phyloP scores from a whole-genome alignment of 2,797 vertebrate genomes.

The Paramormyrops hopkinsi region DNA sequence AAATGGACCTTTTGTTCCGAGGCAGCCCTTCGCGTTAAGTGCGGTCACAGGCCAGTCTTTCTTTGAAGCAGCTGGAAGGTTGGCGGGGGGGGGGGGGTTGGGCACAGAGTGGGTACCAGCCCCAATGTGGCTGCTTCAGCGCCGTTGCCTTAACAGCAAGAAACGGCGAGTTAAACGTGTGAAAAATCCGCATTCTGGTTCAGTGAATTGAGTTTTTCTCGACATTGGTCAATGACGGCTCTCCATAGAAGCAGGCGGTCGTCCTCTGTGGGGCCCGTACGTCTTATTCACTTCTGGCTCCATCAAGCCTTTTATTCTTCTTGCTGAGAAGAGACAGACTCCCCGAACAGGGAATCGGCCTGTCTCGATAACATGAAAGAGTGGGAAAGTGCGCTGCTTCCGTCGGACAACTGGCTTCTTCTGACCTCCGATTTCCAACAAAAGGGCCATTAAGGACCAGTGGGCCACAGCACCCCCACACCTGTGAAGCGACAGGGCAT shows the following conservation, averaged over 20 bases:
- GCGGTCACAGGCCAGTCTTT: neutral
- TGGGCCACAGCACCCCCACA: slow-evolving; percentile 24
- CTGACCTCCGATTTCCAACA: slow-evolving; percentile 25
- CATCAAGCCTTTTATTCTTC: neutral
- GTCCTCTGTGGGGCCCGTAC: neutral
- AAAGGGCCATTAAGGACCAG: slow-evolving; percentile 29
- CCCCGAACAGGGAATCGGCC: neutral
- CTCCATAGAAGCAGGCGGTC: neutral
- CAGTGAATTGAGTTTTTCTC: neutral
- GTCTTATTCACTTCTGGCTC: neutral
- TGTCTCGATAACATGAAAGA: slow-evolving; percentile 16
- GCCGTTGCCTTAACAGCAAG: neutral
- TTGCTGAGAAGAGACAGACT: neutral
- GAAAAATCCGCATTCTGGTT: neutral
- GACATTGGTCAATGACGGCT: neutral
- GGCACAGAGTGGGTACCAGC: neutral
- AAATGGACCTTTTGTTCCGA: neutral
- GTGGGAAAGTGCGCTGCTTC: neutral
- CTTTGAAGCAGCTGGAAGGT: neutral
- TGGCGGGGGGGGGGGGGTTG: too few relatives aligned
- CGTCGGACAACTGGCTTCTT: slow-evolving; percentile 3
- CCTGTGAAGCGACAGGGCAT: slow-evolving; percentile 24
- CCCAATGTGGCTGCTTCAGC: neutral
- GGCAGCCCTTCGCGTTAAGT: neutral
- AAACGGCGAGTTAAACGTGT: neutral